phyloP scores from a whole-genome alignment of 2,113 vertebrate species.

The Oxyruncus cristatus region DNA sequence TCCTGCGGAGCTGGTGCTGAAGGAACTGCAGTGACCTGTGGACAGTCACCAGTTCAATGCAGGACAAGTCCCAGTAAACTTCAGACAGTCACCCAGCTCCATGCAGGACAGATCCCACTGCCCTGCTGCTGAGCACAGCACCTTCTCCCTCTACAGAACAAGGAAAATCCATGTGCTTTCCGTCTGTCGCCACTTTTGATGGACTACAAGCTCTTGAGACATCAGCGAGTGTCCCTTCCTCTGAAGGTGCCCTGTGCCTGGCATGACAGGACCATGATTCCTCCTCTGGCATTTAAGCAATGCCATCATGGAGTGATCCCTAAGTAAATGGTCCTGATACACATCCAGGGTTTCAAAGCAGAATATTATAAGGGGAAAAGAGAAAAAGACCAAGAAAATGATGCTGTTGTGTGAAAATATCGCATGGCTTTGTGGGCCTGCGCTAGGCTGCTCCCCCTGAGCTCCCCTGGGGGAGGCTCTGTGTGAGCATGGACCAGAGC shows the following conservation, averaged over 20 bases:
- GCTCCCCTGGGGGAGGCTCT: not conserved
- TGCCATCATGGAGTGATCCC: not conserved
- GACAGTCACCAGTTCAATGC: not conserved
- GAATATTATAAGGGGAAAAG: not conserved
- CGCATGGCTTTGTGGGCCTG: not conserved
- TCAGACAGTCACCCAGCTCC: not conserved
- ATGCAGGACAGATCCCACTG: not conserved
- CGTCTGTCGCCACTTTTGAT: not conserved
- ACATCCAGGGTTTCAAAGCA: fast-evolving
- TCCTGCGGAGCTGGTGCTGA: not conserved
- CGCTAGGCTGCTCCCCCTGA: not conserved
- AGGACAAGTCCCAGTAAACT: not conserved
- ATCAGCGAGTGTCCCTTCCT: too few species aligned
- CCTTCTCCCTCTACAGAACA: not conserved
- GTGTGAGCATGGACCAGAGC: not conserved
- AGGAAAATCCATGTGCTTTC: not conserved
- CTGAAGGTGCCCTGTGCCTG: not conserved
- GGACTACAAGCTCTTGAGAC: not conserved
- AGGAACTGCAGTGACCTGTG: not conserved
- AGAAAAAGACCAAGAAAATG: not conserved
- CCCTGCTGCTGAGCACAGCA: not conserved
- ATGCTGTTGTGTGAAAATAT: not conserved
- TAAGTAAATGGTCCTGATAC: fast-evolving
- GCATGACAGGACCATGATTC: not conserved
- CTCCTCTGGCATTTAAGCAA: not conserved